Evolutionary conservation across 2,797 vertebrate genomes (phyloP).

Genomic region (Sebastes taczanowskii): DNA sequence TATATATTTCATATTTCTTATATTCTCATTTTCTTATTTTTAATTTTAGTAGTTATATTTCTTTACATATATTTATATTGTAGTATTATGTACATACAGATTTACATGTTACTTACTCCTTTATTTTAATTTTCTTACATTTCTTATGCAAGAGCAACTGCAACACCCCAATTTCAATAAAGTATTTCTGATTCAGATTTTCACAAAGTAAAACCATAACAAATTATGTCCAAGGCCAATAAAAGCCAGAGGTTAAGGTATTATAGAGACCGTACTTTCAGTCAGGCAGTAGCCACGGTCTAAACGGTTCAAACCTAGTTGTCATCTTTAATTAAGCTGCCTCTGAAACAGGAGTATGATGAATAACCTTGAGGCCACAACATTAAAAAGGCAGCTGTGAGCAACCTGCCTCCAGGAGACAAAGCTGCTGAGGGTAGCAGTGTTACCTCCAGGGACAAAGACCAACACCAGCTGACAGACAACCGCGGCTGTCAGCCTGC

Average conservation of each 20-base stretch:
- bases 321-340: constrained; percentile 40
- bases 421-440: constrained; percentile 16
- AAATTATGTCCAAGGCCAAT: not conserved
- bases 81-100: no score
- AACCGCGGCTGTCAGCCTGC: constrained; percentile 27
- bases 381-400: constrained; percentile 23
- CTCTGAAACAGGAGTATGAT: constrained; percentile 25
- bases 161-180: no score
- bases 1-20: no score
- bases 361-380: constrained; percentile 29
- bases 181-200: not conserved
- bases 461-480: constrained; percentile 33
- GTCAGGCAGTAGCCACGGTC: not conserved
- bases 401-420: constrained; percentile 15
- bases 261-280: not conserved
- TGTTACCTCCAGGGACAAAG: constrained; percentile 15
- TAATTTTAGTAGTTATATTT: no score
- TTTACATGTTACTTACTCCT: no score
- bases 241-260: not conserved
- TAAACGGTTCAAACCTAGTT: constrained; percentile 19
- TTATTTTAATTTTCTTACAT: no score
- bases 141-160: no score
- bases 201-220: not conserved
- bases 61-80: no score
- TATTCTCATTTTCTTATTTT: no score